phyloP scores from a whole-genome alignment of 2,113 vertebrate genomes.

The Cottus gobio region DNA sequence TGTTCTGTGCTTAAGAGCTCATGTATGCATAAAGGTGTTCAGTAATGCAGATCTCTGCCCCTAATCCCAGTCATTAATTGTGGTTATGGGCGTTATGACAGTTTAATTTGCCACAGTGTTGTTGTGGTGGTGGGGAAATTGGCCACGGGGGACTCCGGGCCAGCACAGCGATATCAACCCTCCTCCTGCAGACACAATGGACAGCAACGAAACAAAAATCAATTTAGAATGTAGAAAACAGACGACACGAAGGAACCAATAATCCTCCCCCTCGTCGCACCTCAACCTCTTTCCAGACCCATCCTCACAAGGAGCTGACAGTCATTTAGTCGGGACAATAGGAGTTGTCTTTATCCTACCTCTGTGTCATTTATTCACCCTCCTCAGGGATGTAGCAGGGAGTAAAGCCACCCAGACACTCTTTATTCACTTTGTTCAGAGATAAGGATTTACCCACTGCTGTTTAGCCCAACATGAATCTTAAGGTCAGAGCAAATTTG shows the following conservation, averaged over 20 bases:
- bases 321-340: slow-evolving; percentile 57
- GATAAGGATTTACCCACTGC: slow-evolving; percentile 15
- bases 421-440: slow-evolving; percentile 52
- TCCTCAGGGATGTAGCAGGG: slow-evolving; percentile 37
- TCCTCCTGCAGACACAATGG: slow-evolving; percentile 68
- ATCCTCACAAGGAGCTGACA: slow-evolving; percentile 56
- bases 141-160: slow-evolving; percentile 74
- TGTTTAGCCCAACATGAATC: slow-evolving; percentile 32
- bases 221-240: slow-evolving; percentile 78
- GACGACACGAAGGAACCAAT: slow-evolving; percentile 62
- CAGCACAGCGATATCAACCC: slow-evolving; percentile 66
- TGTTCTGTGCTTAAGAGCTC: slow-evolving; percentile 58
- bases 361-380: slow-evolving; percentile 55
- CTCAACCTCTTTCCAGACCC: slow-evolving; percentile 54
- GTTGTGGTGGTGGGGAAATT: slow-evolving; percentile 75
- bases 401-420: slow-evolving; percentile 49
- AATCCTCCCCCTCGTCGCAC: slow-evolving; percentile 56
- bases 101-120: slow-evolving; percentile 80
- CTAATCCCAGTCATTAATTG: slow-evolving; percentile 81
- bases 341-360: slow-evolving; percentile 37
- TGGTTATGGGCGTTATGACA: slow-evolving; percentile 79
- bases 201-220: slow-evolving; percentile 80
- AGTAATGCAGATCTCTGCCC: slow-evolving; percentile 77
- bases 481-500: background rate
- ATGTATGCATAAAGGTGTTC: slow-evolving; percentile 71